Evolutionary conservation across 2,113 vertebrate genomes (phyloP).

Genomic region (Sorex fumeus): DNA sequence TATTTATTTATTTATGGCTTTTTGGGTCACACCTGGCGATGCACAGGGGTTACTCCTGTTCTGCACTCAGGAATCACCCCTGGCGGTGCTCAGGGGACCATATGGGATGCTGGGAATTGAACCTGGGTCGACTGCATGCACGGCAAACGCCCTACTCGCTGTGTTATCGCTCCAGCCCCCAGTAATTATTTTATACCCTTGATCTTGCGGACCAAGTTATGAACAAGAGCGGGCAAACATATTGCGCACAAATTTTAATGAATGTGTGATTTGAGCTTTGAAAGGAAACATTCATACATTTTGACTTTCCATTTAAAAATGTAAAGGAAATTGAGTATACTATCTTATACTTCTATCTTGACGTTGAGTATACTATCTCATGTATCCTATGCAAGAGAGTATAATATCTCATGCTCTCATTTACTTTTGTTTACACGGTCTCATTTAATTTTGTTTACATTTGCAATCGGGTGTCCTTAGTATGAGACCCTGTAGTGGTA

Average conservation of each 20-base stretch:
- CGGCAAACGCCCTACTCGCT: too few relatives aligned
- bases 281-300: neutral
- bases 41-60: too few relatives aligned
- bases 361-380: neutral
- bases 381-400: too few relatives aligned
- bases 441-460: constrained; percentile 43
- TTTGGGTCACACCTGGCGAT: too few relatives aligned
- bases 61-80: too few relatives aligned
- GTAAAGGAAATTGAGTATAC: neutral
- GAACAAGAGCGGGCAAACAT: neutral
- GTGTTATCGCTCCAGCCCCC: too few relatives aligned
- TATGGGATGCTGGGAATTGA: too few relatives aligned
- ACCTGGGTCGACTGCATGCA: too few relatives aligned
- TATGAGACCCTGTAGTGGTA: neutral
- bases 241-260: constrained; percentile 2
- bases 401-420: neutral
- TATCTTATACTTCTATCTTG: too few relatives aligned
- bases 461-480: neutral
- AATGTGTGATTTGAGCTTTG: neutral
- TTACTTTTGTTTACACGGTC: constrained; percentile 40
- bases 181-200: neutral
- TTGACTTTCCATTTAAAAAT: constrained; percentile 23
- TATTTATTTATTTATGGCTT: too few relatives aligned
- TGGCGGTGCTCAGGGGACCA: too few relatives aligned
- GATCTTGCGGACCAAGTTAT: neutral